These are phyloP conservation scores for Rhineura floridana DNA, from an alignment of 2,113 vertebrate genomes.

Conservation along the genomic window DNA sequence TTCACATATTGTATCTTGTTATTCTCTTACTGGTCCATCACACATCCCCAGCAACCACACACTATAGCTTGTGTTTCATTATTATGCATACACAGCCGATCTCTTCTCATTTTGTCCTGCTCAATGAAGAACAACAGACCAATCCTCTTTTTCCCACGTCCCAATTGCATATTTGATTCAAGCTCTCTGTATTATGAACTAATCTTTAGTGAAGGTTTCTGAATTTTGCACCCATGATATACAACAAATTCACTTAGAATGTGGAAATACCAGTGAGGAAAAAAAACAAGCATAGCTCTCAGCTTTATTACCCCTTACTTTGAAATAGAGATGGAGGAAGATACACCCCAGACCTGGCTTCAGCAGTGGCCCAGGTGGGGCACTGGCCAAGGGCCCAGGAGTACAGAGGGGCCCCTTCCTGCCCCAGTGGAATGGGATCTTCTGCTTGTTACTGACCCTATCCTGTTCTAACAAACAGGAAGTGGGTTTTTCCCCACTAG, in stretches of 20 bases:
- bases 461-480: no score
- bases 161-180: not conserved
- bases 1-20: no score
- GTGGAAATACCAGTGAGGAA: slow-evolving; percentile 8
- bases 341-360: no score
- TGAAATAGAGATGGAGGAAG: not conserved
- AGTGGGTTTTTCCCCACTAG: no score
- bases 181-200: slow-evolving; percentile 16
- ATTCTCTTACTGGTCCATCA: not conserved
- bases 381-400: no score
- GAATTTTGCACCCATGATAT: not conserved
- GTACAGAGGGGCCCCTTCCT: no score
- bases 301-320: not conserved
- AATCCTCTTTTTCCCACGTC: not conserved
- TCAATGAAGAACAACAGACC: not conserved
- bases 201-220: slow-evolving; percentile 14
- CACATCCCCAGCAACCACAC: not conserved
- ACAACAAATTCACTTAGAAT: slow-evolving; percentile 18
- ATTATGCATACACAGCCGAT: not conserved
- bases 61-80: not conserved
- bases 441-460: no score
- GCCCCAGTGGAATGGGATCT: no score
- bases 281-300: not conserved
- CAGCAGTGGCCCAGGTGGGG: no score
- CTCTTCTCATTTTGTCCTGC: accelerated